Evolutionary conservation across 2,797 vertebrate species (phyloP).

Genomic region (Clamator glandarius): DNA sequence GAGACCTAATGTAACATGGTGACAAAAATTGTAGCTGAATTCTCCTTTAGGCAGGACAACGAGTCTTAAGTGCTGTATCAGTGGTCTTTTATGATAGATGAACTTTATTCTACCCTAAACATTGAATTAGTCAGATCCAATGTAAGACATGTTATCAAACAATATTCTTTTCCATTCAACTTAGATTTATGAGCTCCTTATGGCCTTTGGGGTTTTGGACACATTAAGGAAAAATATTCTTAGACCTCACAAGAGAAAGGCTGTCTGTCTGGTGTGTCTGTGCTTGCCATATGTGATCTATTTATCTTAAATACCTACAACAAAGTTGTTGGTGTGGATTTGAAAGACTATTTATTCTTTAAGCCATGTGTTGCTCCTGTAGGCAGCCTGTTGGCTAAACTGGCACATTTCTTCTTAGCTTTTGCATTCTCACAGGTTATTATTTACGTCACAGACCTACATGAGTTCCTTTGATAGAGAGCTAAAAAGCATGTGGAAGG

Average conservation of each 20-base stretch:
- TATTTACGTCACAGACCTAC: not conserved
- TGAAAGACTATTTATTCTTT: not conserved
- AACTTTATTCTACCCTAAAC: not conserved
- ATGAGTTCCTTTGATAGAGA: not conserved
- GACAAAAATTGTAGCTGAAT: not conserved
- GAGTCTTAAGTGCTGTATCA: not conserved
- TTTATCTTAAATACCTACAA: not conserved
- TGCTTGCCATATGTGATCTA: not conserved
- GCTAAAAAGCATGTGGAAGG: not conserved
- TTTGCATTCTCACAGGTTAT: not conserved
- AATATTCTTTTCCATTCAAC: not conserved
- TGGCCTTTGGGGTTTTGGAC: not conserved
- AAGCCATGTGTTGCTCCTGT: not conserved
- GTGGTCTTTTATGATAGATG: not conserved
- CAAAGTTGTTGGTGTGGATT: not conserved
- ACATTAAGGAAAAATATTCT: not conserved
- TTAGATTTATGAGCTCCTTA: not conserved
- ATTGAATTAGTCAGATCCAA: not conserved
- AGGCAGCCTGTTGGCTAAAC: not conserved
- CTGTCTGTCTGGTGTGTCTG: not conserved
- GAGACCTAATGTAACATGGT: not conserved
- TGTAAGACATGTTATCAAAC: not conserved
- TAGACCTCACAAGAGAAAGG: not conserved
- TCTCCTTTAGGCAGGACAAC: not conserved
- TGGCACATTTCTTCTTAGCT: not conserved